A percentile compares a stretch with the other conserved stretches of the same genome.
Evolutionary conservation across 2,113 vertebrate genomes (phyloP).

Genomic region (Eublepharis macularius): DNA sequence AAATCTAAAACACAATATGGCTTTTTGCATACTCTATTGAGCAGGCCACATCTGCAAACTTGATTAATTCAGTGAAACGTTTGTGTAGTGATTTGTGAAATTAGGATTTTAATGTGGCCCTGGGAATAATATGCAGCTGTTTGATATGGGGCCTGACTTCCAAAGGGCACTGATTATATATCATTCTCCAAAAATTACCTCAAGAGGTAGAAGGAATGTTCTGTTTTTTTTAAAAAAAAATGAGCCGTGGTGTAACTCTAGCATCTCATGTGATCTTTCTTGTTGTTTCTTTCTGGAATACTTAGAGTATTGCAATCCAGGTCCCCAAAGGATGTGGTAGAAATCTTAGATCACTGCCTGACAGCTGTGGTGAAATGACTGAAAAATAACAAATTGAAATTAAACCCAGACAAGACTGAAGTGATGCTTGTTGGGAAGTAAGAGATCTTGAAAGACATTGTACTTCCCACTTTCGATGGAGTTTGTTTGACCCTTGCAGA

Average conservation of each 20-base stretch:
- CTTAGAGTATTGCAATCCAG: too few species aligned
- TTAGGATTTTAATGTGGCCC: not conserved
- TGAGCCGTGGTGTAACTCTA: not conserved
- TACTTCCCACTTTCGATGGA: too few species aligned
- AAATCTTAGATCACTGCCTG: too few species aligned
- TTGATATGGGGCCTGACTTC: not conserved
- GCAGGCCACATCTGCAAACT: not conserved
- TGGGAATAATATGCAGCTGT: fast-evolving
- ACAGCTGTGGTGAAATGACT: too few species aligned
- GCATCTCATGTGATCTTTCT: fast-evolving
- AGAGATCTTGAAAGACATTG: too few species aligned
- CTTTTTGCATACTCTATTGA: not conserved
- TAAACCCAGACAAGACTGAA: too few species aligned
- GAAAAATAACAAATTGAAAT: too few species aligned
- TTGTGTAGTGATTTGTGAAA: not conserved
- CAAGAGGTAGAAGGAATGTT: not conserved
- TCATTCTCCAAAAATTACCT: not conserved
- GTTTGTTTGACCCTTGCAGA: too few species aligned
- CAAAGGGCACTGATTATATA: not conserved
- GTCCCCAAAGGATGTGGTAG: too few species aligned
- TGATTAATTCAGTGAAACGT: not conserved
- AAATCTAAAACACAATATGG: constrained; percentile 21
- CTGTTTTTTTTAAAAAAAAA: not conserved
- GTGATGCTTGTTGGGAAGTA: too few species aligned
- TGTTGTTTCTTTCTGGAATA: not conserved